phyloP scores from a whole-genome alignment of 2,888 invertebrate genomes.

The Drosophila prostipennis region DNA sequence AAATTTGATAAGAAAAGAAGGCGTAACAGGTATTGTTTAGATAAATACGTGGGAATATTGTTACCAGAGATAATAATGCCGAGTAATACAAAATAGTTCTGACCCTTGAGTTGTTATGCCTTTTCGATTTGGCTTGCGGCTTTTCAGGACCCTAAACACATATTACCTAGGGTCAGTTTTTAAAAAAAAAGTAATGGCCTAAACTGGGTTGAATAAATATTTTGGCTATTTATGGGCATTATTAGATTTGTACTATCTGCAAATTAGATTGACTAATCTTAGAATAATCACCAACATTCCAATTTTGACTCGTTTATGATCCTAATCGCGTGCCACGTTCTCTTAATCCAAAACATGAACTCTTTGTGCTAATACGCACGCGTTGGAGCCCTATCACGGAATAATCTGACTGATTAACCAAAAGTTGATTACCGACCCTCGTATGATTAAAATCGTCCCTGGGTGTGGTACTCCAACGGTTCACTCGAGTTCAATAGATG shows the following conservation, averaged over 20 bases:
- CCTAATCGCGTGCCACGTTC: conserved; percentile 29
- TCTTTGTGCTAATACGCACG: conserved; percentile 13
- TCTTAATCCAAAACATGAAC: conserved; percentile 12
- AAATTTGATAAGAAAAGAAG: conserved; percentile 7
- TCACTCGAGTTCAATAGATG: conserved; percentile 19
- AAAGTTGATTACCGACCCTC: conserved; percentile 10
- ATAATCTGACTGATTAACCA: conserved; percentile 30
- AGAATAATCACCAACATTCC: conserved; percentile 4
- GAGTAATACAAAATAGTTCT: not conserved
- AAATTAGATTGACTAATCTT: conserved; percentile 3
- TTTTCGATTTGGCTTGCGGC: not conserved
- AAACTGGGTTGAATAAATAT: not conserved
- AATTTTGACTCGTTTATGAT: conserved; percentile 1
- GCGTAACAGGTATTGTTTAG: not conserved
- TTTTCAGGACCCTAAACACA: not conserved
- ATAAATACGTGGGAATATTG: conserved; percentile 1
- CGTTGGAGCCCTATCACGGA: conserved; percentile 15
- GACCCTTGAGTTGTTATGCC: conserved; percentile 10
- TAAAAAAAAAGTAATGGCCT: too few relatives aligned
- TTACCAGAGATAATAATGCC: not conserved
- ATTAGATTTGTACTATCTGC: not conserved
- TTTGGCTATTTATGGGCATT: not conserved
- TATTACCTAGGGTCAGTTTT: conserved; percentile 20
- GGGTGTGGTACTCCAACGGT: not conserved
- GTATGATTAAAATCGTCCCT: conserved; percentile 33